Evolutionary conservation across 2,888 invertebrate species (phyloP), one percentile per base, ranked within the genome.

Genomic region (Lasioglossum calceatum): DNA sequence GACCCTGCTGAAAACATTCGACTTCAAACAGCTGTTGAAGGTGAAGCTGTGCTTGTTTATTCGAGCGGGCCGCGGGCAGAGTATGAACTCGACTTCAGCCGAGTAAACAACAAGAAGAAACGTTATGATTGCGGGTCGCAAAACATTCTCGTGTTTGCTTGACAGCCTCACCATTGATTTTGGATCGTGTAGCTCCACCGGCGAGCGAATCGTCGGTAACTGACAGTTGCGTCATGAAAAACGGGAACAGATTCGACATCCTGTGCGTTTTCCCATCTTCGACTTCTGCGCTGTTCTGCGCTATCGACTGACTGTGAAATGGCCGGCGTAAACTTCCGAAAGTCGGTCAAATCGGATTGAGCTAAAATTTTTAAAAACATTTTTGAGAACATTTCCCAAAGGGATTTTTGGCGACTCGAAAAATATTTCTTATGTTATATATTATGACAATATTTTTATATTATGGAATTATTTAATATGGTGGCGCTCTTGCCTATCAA

Each of bases 11-110:
- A 93, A 93, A 93, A 93, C 93, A 92, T 93, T 79, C 76, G 84
- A 67, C 81, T 78, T 50, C 80, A 85, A 93, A 93, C 93, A 93
- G 93, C 93, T 93, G 93, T 91, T 91, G 89, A 89, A 74, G 74
- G 70, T 76, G 58, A 75, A 84, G 74, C 79, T 61, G 67, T 42
- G 77, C 77, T 86, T 67, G 72, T 67, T 73, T 70, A 36, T 36
- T 47, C 54, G 5, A 79, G 42, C 36, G 54, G 44, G 64, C 64
- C 50, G 54, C 42, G 19, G 7, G 10, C 27, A 14, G 16, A 36
- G 27, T n/a, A 64, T 74, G 36, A 67, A 61, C 27, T 70, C 74
- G 39, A 36, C 14, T 47, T 16, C 58, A 71, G n/a, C 32, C 16
- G 16, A 50, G 7, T 47, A n/a, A 74, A 19, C 8, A 12, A n/a